These are phyloP conservation scores for Elgaria multicarinata DNA, from an alignment of 2,113 vertebrate genomes.

Conservation along the genomic window DNA sequence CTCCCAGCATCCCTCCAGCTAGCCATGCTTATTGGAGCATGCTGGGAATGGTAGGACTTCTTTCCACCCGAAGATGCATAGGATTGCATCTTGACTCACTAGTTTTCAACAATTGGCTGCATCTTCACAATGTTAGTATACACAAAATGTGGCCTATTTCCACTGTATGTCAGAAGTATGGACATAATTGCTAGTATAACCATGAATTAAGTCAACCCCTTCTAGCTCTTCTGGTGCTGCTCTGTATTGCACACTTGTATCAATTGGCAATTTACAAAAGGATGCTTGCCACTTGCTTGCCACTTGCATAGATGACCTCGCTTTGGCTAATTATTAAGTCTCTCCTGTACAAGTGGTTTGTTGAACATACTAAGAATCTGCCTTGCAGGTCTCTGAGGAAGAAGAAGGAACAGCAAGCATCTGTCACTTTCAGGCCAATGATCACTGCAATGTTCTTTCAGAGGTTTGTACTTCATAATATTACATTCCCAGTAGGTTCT, in stretches of 20 bases:
- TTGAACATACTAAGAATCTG: not conserved
- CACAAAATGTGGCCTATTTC: not conserved
- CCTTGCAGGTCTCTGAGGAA: not conserved
- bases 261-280: not conserved
- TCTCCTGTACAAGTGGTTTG: rapidly evolving
- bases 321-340: not conserved
- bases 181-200: not conserved
- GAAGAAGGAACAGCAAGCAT: conserved; percentile 18
- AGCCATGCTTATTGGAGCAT: no score
- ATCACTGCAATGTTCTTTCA: not conserved
- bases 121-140: not conserved
- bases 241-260: not conserved
- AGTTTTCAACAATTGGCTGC: not conserved
- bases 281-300: not conserved
- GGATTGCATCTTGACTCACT: not conserved
- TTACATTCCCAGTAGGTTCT: not conserved
- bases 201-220: not conserved
- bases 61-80: no score
- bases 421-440: not conserved
- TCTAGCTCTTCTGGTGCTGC: rapidly evolving
- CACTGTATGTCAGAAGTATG: not conserved
- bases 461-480: conserved; percentile 35
- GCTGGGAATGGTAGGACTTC: no score
- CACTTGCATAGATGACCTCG: not conserved
- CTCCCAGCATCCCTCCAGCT: no score